A percentile compares a stretch with the other conserved stretches of the same genome.
phyloP scores from a whole-genome alignment of 2,888 invertebrate genomes.

The Nomada fucata region DNA sequence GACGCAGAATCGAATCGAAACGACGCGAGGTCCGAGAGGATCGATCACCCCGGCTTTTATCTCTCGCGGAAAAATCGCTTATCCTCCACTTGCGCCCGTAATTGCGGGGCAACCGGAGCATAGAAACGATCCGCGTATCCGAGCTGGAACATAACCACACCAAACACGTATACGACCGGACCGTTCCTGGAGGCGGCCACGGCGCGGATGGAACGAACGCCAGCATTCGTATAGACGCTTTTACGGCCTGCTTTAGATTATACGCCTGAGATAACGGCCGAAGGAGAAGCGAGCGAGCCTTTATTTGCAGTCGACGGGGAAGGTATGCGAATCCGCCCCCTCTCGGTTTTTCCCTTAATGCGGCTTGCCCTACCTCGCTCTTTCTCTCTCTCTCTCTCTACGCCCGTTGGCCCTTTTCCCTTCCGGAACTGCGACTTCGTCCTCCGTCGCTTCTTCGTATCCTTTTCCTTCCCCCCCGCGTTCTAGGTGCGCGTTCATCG shows the following conservation, averaged over 20 bases:
- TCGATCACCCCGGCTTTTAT: slow-evolving; percentile 43
- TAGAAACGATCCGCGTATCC: slow-evolving; percentile 56
- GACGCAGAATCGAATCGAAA: slow-evolving; percentile 9
- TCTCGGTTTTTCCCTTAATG: slow-evolving; percentile 57
- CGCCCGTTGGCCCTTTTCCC: slow-evolving; percentile 32
- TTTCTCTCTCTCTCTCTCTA: neutral
- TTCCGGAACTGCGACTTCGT: slow-evolving; percentile 51
- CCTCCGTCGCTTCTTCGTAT: neutral
- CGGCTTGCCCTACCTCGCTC: slow-evolving; percentile 27
- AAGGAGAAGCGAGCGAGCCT: slow-evolving; percentile 59
- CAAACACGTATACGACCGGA: slow-evolving; percentile 75
- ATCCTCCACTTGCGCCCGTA: slow-evolving; percentile 41
- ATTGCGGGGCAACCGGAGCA: slow-evolving; percentile 43
- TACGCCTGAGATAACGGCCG: slow-evolving; percentile 78
- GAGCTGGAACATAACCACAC: slow-evolving; percentile 64
- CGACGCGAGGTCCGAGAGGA: neutral
- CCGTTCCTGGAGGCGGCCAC: slow-evolving; percentile 23
- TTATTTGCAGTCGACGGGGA: slow-evolving; percentile 65
- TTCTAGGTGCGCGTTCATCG: neutral
- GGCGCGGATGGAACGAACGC: slow-evolving; percentile 52
- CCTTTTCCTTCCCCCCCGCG: neutral
- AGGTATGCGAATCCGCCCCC: slow-evolving; percentile 62
- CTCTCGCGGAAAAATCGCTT: slow-evolving; percentile 51
- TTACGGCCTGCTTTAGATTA: slow-evolving; percentile 81
- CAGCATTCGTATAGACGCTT: slow-evolving; percentile 73